These are phyloP conservation scores for Sinocyclocheilus rhinocerous DNA, from an alignment of 2,113 vertebrate genomes.

Conservation along the genomic window DNA sequence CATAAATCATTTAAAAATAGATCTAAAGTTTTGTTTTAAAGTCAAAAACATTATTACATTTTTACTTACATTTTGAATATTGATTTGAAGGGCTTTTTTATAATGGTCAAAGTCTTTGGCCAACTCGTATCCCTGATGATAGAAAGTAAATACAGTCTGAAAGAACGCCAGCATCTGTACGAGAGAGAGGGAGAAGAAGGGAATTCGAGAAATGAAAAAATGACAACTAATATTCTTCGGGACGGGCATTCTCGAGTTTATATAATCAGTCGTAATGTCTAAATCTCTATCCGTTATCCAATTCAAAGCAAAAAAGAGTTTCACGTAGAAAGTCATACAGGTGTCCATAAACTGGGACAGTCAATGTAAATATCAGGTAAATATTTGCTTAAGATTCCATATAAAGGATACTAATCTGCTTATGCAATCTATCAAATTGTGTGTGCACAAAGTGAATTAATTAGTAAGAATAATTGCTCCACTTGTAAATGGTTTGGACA, in stretches of 20 bases:
- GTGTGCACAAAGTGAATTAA: not conserved
- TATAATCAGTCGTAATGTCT: not conserved
- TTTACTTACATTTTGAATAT: constrained; percentile 96
- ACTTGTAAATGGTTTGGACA: not conserved
- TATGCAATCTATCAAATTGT: not conserved
- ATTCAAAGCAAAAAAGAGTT: not conserved
- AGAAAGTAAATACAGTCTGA: constrained; percentile 97
- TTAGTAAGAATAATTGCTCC: not conserved
- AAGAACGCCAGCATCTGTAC: constrained; percentile 95
- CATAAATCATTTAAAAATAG: not conserved
- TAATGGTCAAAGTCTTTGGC: constrained; percentile 98
- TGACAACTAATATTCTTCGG: not conserved
- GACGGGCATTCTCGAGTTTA: not conserved
- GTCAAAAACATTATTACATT: not conserved
- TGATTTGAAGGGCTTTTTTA: constrained; percentile 93
- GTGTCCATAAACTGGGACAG: not conserved
- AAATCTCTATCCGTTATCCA: not conserved
- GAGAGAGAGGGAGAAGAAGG: constrained; percentile 34
- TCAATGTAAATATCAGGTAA: not conserved
- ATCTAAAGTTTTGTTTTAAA: not conserved
- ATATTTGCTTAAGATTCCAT: not conserved
- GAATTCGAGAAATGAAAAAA: not conserved
- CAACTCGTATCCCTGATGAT: constrained; percentile 96
- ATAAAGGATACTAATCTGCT: not conserved
- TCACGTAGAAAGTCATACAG: not conserved